Evolutionary conservation across 2,797 vertebrate species (phyloP).

Genomic region (Anas capensis): DNA sequence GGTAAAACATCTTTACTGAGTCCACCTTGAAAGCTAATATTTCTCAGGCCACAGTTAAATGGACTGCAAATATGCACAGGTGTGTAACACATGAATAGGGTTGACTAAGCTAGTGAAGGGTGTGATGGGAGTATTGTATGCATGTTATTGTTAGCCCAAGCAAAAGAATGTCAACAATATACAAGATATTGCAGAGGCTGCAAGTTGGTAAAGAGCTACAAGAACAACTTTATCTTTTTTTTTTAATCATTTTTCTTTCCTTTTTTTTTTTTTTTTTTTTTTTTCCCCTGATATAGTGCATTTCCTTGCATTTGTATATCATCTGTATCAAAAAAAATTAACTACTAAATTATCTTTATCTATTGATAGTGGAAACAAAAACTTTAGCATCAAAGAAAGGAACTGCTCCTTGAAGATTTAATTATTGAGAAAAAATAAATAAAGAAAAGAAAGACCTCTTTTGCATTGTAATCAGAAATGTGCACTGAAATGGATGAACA

Average conservation of each 20-base stretch:
- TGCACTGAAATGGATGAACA: neutral
- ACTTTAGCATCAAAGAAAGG: neutral
- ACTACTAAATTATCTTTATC: neutral
- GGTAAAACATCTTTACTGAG: neutral
- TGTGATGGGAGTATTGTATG: conserved; percentile 38
- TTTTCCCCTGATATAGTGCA: neutral
- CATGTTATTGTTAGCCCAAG: conserved; percentile 47
- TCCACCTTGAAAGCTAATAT: conserved; percentile 62
- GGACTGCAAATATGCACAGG: conserved; percentile 71
- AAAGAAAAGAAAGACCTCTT: neutral
- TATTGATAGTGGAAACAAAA: neutral
- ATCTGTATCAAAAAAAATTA: neutral
- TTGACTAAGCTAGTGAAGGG: neutral
- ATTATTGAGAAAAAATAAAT: neutral
- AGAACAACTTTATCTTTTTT: neutral
- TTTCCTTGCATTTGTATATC: neutral
- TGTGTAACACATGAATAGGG: conserved; percentile 56
- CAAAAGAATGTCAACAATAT: conserved; percentile 65
- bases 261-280: neutral
- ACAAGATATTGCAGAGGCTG: conserved; percentile 42
- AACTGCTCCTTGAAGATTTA: neutral
- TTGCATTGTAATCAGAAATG: neutral
- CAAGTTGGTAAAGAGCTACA: conserved; percentile 25
- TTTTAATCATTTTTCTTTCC: neutral
- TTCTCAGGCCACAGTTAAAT: conserved; percentile 31